A percentile compares a stretch with the other conserved stretches of the same genome.
Conservation (phyloP, 2,888 invertebrate genomes). For the Philopedon plagiatum region DNA sequence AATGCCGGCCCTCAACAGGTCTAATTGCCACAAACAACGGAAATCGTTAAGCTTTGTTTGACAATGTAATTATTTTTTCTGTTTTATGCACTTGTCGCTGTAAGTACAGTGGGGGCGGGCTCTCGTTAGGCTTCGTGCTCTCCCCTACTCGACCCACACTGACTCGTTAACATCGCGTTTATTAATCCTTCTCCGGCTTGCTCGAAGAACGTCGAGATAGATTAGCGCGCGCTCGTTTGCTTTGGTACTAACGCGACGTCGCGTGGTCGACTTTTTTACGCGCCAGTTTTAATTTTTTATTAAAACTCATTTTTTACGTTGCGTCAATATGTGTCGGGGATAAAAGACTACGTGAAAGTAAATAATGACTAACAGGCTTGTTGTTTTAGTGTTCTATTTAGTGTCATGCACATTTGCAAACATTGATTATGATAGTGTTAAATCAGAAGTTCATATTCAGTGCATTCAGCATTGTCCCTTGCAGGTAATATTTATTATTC, state of each 20-base stretch:
- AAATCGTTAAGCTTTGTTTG: slow-evolving; percentile 63
- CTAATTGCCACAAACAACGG: slow-evolving; percentile 56
- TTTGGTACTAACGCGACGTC: slow-evolving; percentile 8
- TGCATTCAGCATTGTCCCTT: slow-evolving; percentile 63
- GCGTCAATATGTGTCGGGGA: slow-evolving; percentile 27
- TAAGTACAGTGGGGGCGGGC: slow-evolving; percentile 58
- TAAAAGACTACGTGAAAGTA: background rate
- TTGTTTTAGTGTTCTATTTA: slow-evolving; percentile 30
- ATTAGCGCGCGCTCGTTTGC: slow-evolving; percentile 19
- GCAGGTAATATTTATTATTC: slow-evolving; percentile 60
- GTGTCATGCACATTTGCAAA: slow-evolving; percentile 10
- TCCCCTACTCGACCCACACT: slow-evolving; percentile 27
- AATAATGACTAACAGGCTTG: slow-evolving; percentile 13
- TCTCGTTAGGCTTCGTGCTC: slow-evolving; percentile 31
- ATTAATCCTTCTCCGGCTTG: slow-evolving; percentile 31
- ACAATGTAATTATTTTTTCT: slow-evolving; percentile 63
- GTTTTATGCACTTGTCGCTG: slow-evolving; percentile 62
- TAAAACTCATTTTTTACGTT: background rate
- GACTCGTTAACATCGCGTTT: slow-evolving; percentile 18
- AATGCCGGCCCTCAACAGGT: slow-evolving; percentile 29
- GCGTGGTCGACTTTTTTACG: background rate
- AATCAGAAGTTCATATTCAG: slow-evolving; percentile 60
- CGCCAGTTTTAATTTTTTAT: slow-evolving; percentile 15
- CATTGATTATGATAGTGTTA: slow-evolving; percentile 48
- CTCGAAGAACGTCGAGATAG: background rate